Base-by-base conservation (phyloP, 1,140 invertebrate genomes). In the Thaumetopoea pityocampa region DNA sequence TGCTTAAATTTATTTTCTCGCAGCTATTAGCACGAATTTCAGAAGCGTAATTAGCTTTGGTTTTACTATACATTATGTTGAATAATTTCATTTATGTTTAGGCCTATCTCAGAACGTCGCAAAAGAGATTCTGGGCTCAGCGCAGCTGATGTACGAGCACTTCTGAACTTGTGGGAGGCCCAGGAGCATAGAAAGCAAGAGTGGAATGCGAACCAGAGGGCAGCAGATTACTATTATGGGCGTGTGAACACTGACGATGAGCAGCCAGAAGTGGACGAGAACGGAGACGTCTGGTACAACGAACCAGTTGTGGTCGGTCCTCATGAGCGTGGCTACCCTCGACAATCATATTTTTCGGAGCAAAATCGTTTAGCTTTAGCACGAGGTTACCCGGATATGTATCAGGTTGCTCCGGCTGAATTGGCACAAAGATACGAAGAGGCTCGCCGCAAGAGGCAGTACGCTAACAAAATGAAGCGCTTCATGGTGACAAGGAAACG, bases 401-500 rank as follows among this genome's bases (percentile, higher is more conserved):
- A 80, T 27, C 72, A 68, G 45, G 65, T 77, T 0, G 70, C 67
- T 27, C 67, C 80, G 2, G 69, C 74, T 29, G 80, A 85, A 57
- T 47, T 84, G 3, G 62, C 72, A 2, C 71, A 78, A 14, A 66
- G 77, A 15, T 82, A 81, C 35, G 72, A 85, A 34, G 83, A 86
- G 20, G 74, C 78, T 1, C 81, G 83, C 23, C 82, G 85, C 43
- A 86, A 86, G 51, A 70, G 80, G 47, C 78, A 84, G 50, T 85
- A 85, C 37, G 67, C 69, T 2, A 84, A 82, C 47, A 81, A 80
- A 34, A 71, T 81, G 65, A 86, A 86, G 49, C 61, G 85, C 6
- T 86, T 86, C 56, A 86, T 86, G 83, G 85, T 86, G 2, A 77
- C 85, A 3, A 66, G 80, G 44, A 86, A 86, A 53, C 78, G 85